Conservation (phyloP, 2,113 vertebrate genomes). For the Apaloderma vittatum region DNA sequence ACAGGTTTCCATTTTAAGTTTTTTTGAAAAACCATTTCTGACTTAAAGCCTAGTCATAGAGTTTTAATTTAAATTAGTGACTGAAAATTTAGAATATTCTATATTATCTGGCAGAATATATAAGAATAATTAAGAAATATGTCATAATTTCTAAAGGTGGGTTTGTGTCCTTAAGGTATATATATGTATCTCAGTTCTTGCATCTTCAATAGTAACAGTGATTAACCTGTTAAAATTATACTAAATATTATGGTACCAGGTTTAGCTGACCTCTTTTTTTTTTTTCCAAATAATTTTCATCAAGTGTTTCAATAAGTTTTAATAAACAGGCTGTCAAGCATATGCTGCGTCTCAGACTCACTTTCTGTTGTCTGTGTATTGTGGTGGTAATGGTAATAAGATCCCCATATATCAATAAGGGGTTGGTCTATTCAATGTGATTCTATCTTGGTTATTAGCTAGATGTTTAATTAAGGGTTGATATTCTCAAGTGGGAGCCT, state of each 20-base stretch:
- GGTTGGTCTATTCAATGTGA: background rate
- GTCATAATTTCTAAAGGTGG: background rate
- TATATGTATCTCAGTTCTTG: background rate
- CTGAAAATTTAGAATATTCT: background rate
- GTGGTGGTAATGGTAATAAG: background rate
- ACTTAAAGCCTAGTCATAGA: background rate
- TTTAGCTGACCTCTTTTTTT: background rate
- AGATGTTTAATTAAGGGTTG: background rate
- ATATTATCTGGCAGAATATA: background rate
- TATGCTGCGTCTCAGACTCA: background rate
- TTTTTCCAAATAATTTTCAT: background rate
- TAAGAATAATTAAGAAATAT: background rate
- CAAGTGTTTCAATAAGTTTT: background rate
- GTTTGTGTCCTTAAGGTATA: background rate
- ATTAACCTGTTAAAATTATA: background rate
- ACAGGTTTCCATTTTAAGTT: accelerated
- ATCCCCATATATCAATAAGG: background rate
- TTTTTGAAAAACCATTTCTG: background rate
- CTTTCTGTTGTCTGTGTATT: background rate
- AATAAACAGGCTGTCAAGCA: background rate
- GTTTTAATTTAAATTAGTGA: background rate
- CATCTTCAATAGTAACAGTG: background rate
- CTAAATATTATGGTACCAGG: background rate
- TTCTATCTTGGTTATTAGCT: background rate
- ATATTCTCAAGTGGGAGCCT: background rate